Evolutionary conservation across 2,113 vertebrate species (phyloP).

Genomic region (Oryzias curvinotus): DNA sequence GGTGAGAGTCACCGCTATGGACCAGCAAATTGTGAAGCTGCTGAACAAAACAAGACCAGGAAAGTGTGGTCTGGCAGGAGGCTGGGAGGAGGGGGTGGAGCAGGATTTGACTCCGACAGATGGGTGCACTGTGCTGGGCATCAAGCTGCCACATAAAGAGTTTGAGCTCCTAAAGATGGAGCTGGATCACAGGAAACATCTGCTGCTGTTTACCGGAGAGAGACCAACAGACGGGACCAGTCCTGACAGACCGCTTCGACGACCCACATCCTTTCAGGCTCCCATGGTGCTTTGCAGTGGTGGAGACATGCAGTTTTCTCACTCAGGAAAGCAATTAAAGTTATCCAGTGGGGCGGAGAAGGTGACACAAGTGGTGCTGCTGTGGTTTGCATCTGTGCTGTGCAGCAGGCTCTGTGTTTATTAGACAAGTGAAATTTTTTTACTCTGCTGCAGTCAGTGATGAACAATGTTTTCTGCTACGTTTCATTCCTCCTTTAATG

Average conservation of each 20-base stretch:
- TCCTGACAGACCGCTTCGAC: slow-evolving; percentile 78
- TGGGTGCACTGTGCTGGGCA: slow-evolving; percentile 83
- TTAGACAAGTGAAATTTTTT: slow-evolving; percentile 46
- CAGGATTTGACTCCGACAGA: slow-evolving; percentile 84
- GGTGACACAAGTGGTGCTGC: slow-evolving; percentile 36
- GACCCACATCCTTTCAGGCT: slow-evolving; percentile 87
- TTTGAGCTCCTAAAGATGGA: slow-evolving; percentile 88
- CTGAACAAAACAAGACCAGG: slow-evolving; percentile 79
- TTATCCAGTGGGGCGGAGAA: slow-evolving; percentile 46
- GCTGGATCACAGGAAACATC: slow-evolving; percentile 73
- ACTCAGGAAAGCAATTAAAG: slow-evolving; percentile 52
- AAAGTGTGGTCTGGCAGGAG: slow-evolving; percentile 77
- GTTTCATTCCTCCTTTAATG: slow-evolving; percentile 25
- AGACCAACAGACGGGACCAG: slow-evolving; percentile 88
- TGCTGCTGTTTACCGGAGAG: slow-evolving; percentile 84
- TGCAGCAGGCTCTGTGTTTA: slow-evolving; percentile 47
- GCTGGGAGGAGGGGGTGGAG: slow-evolving; percentile 80
- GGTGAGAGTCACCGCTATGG: slow-evolving; percentile 79
- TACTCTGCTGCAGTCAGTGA: slow-evolving; percentile 40
- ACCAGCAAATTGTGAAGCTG: slow-evolving; percentile 71
- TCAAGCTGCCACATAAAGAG: slow-evolving; percentile 88
- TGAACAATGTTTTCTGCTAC: slow-evolving; percentile 46
- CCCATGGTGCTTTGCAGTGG: slow-evolving; percentile 82
- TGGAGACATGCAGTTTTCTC: slow-evolving; percentile 3
- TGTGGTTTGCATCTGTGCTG: slow-evolving; percentile 54